Percentiles rank a stretch among this genome's conserved stretches.
These are phyloP conservation scores for Conus canariensis DNA, from an alignment of 2,888 invertebrate species.

Conservation along the genomic window DNA sequence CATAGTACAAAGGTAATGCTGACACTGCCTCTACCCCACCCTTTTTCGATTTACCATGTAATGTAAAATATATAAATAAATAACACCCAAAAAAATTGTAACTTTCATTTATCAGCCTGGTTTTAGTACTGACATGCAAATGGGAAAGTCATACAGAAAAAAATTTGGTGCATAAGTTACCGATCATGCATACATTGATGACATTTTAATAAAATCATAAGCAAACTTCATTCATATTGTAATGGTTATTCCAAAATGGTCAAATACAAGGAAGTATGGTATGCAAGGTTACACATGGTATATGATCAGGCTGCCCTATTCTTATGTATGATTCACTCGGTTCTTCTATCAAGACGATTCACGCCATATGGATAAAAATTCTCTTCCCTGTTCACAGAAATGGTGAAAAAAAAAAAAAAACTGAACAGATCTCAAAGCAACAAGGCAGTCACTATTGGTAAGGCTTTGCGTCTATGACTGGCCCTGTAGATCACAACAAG, in stretches of 20 bases:
- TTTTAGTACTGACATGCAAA: slow-evolving; percentile 9
- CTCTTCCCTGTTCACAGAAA: neutral
- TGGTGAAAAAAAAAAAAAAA: neutral
- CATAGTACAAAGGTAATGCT: slow-evolving; percentile 1
- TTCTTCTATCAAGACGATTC: neutral
- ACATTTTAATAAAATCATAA: neutral
- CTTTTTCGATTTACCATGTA: too few relatives aligned
- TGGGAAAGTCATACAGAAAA: neutral
- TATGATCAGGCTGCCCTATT: slow-evolving; percentile 32
- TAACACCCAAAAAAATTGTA: neutral
- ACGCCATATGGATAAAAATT: neutral
- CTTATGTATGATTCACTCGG: neutral
- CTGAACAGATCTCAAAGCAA: too few relatives aligned
- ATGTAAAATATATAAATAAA: too few relatives aligned
- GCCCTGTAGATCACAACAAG: neutral
- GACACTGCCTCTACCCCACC: neutral
- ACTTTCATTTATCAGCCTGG: neutral
- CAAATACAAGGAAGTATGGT: neutral
- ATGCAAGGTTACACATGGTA: slow-evolving; percentile 10
- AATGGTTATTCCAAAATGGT: neutral
- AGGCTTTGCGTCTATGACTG: neutral
- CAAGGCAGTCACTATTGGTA: neutral
- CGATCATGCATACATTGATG: neutral
- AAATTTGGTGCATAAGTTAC: slow-evolving; percentile 13
- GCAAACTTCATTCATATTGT: neutral